Evolutionary conservation across 2,888 invertebrate species (phyloP), one percentile per base, ranked within the genome.

Genomic region (Harpalus rufipes): DNA sequence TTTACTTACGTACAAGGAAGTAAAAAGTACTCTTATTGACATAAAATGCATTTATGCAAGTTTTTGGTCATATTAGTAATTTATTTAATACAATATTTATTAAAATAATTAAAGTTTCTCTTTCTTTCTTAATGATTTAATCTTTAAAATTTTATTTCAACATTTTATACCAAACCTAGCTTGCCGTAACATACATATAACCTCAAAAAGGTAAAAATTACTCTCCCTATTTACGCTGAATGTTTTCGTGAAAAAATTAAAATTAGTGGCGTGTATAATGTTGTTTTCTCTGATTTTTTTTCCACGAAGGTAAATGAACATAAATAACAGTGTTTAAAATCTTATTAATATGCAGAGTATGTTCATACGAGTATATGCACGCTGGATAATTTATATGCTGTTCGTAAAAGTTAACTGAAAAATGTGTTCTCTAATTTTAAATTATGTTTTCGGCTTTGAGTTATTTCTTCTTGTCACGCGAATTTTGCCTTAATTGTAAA

Each of bases 401-500:
- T 16, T 72, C 41, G 41, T 72, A 72, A 44, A 51, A 44, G 41
- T 74, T 44, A 44, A 44, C 72, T 74, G 44, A 32, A 68, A 63
- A 68, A 74, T 74, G 72, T 74, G 44, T 74, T 74, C 41, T 74
- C 72, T 74, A 74, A 74, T 74, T 74, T 44, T 74, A 74, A 74
- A 74, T 44, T 74, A 18, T 74, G 44, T 44, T 74, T 72, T 32
- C 5, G 32, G 39, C 68, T 21, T 39, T 74, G 72, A 74, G 18
- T 74, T 74, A 74, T 74, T 10, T 44, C n/a, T 7, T 7, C 12
- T 44, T 2, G 72, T 74, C 72, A 74, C 72, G 72, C 72, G 16
- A 74, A 44, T 74, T 68, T 74, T 72, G n/a, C n/a, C 25, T 44
- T 72, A 10, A 16, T 44, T 44, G 16, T 72, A 72, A 44, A 74